These are phyloP conservation scores for Troilus luridus DNA, from an alignment of 2,888 invertebrate species.

Conservation along the genomic window DNA sequence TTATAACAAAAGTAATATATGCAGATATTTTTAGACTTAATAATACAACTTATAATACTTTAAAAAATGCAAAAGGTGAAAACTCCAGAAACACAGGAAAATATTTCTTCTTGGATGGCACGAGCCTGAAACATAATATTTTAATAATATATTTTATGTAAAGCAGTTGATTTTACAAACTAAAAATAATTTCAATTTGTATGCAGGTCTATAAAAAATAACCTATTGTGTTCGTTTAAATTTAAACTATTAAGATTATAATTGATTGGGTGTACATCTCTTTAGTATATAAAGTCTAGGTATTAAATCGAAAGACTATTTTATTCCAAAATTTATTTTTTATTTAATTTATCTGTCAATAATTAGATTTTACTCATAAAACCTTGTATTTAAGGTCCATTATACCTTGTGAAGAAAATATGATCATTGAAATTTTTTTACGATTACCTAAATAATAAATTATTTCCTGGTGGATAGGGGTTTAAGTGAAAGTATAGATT, in stretches of 20 bases:
- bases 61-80: not conserved
- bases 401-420: too few species aligned
- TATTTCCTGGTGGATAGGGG: too few species aligned
- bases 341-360: too few species aligned
- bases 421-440: too few species aligned
- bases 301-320: not conserved
- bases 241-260: too few species aligned
- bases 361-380: too few species aligned
- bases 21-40: not conserved
- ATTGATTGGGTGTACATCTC: not conserved
- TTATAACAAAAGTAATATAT: not conserved
- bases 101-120: not conserved
- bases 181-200: not conserved
- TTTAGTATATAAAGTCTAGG: not conserved
- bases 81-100: not conserved
- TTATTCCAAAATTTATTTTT: not conserved
- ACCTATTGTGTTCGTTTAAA: not conserved
- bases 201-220: not conserved
- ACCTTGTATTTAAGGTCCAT: too few species aligned
- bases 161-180: not conserved
- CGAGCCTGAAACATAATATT: not conserved
- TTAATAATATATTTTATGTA: not conserved
- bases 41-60: not conserved
- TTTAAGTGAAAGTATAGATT: too few species aligned
- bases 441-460: too few species aligned